These are phyloP conservation scores for Tupaia chinensis DNA, from an alignment of 2,113 vertebrate species.

Conservation along the genomic window DNA sequence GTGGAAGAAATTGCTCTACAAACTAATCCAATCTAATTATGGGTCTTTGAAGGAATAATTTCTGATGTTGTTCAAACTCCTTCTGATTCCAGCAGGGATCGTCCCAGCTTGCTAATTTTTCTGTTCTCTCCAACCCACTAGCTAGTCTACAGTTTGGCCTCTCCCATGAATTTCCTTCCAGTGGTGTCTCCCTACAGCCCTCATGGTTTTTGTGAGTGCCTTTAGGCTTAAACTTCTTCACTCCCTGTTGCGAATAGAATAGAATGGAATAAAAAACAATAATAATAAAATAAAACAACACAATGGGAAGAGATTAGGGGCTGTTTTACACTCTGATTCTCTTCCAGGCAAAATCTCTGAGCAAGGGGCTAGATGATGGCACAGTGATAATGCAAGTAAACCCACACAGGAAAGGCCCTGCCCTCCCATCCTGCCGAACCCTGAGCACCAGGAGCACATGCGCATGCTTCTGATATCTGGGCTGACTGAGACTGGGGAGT, in stretches of 20 bases:
- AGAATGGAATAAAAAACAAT: too few relatives aligned
- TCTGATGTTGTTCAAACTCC: not conserved
- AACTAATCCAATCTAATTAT: not conserved
- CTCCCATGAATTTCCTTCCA: not conserved
- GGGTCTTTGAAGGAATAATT: not conserved
- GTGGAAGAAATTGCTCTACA: not conserved
- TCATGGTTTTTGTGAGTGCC: not conserved
- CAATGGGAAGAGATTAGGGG: not conserved
- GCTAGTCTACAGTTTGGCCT: not conserved
- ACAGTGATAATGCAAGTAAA: too few relatives aligned
- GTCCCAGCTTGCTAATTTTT: not conserved
- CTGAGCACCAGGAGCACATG: too few relatives aligned
- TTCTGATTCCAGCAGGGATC: not conserved
- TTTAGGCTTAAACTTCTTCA: not conserved
- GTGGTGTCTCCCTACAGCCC: not conserved
- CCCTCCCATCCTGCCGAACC: too few relatives aligned
- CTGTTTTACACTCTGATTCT: not conserved
- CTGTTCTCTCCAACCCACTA: not conserved
- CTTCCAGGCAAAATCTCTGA: not conserved
- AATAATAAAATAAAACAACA: too few relatives aligned
- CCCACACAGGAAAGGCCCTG: too few relatives aligned
- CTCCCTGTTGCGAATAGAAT: not conserved
- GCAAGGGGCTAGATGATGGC: not conserved
- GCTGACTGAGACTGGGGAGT: too few relatives aligned
- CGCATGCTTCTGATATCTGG: too few relatives aligned